phyloP scores from a whole-genome alignment of 2,888 invertebrate genomes.

The Drosophila rellima region DNA sequence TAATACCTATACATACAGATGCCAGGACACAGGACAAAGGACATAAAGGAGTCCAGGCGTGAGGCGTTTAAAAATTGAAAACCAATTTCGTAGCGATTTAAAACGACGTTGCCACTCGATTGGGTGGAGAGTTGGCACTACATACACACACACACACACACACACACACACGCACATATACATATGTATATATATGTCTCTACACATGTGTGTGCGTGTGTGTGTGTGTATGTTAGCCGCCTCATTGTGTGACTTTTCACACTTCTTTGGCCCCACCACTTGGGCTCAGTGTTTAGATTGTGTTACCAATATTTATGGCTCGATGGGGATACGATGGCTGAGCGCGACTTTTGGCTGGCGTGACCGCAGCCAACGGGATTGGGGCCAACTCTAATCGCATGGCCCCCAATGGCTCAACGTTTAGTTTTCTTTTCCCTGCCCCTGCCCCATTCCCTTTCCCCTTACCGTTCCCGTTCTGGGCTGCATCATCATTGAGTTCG shows the following conservation, averaged over 20 bases:
- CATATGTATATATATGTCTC: not conserved
- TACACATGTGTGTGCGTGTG: no score
- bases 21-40: conserved; percentile 17
- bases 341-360: conserved; percentile 67
- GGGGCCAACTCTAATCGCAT: conserved; percentile 67
- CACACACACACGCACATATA: conserved; percentile 8
- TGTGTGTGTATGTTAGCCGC: conserved; percentile 19
- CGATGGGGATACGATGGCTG: conserved; percentile 63
- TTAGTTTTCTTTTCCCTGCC: no score
- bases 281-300: conserved; percentile 72
- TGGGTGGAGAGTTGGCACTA: conserved; percentile 17
- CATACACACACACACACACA: conserved; percentile 5
- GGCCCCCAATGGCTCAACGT: conserved; percentile 48
- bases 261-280: conserved; percentile 60
- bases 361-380: conserved; percentile 61
- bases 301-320: conserved; percentile 81
- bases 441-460: no score
- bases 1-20: conserved; percentile 35
- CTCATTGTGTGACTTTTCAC: conserved; percentile 76
- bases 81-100: conserved; percentile 79
- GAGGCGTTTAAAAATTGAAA: conserved; percentile 79
- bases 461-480: not conserved
- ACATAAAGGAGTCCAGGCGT: conserved; percentile 24
- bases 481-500: conserved; percentile 19
- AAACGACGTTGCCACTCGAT: conserved; percentile 51